Percentiles rank a stretch among this genome's conserved stretches.
These are phyloP conservation scores for Nannoperca obscura DNA, from an alignment of 2,797 vertebrate species.

Conservation along the genomic window DNA sequence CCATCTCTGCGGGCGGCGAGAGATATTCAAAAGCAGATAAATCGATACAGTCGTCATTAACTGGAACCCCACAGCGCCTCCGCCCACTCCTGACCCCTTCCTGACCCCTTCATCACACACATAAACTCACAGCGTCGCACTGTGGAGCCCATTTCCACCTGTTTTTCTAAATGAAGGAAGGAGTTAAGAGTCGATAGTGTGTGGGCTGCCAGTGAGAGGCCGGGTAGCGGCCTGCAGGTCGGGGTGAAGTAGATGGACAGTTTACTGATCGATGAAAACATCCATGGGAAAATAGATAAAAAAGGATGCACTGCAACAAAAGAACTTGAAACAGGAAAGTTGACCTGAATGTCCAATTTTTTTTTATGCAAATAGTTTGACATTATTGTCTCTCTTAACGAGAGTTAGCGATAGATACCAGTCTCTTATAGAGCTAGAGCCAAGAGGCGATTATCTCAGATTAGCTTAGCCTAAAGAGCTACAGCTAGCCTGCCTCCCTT, in stretches of 20 bases:
- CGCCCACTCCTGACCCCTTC: conserved; percentile 47
- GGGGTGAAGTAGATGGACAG: conserved; percentile 6
- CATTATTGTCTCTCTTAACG: neutral
- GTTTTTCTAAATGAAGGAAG: conserved; percentile 37
- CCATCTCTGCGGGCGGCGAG: conserved; percentile 32
- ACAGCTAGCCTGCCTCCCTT: neutral
- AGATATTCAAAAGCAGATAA: conserved; percentile 58
- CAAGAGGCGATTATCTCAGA: neutral
- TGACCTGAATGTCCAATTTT: neutral
- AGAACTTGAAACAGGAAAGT: neutral
- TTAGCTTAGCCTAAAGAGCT: conserved; percentile 2
- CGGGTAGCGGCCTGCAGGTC: conserved; percentile 29
- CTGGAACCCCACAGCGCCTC: conserved; percentile 35
- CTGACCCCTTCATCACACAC: conserved; percentile 49
- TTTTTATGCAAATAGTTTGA: neutral
- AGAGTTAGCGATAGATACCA: neutral
- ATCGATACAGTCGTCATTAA: conserved; percentile 59
- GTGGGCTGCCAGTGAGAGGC: conserved; percentile 34
- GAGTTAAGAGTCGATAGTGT: conserved; percentile 38
- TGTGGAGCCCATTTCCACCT: conserved; percentile 9
- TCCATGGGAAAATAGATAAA: conserved; percentile 9
- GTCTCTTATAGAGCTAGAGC: neutral
- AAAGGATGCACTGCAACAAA: neutral
- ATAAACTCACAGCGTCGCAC: conserved; percentile 35
- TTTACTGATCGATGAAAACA: neutral